Conservation (phyloP, 2,888 invertebrate genomes). For the Drosophila quinaria region DNA sequence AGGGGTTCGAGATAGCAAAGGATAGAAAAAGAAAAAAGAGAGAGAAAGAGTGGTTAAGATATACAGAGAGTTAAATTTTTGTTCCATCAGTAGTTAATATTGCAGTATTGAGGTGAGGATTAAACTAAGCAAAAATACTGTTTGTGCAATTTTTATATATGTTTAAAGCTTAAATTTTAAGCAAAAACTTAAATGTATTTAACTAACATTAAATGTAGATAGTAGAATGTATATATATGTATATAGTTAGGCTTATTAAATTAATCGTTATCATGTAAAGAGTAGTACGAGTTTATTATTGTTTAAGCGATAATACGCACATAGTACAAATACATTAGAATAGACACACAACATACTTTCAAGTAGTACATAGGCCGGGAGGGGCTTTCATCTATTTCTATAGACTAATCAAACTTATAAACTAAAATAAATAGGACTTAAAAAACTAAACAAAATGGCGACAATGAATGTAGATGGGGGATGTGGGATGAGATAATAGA, state of each 20-base stretch:
- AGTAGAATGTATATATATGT: conserved; percentile 24
- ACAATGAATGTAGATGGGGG: conserved; percentile 39
- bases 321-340: conserved; percentile 55
- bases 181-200: conserved; percentile 68
- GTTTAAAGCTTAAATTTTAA: conserved; percentile 73
- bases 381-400: conserved; percentile 26
- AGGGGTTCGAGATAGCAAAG: conserved; percentile 9
- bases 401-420: conserved; percentile 37
- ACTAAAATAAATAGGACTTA: conserved; percentile 78
- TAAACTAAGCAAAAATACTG: conserved; percentile 83
- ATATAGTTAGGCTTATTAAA: conserved; percentile 27
- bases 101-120: conserved; percentile 41
- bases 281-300: conserved; percentile 45
- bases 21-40: too few relatives aligned
- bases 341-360: conserved; percentile 62
- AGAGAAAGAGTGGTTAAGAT: neutral
- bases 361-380: conserved; percentile 52
- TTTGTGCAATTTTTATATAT: conserved; percentile 77
- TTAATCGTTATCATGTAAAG: conserved; percentile 25
- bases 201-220: conserved; percentile 60
- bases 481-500: conserved; percentile 31
- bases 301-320: conserved; percentile 69
- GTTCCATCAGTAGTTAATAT: conserved; percentile 37
- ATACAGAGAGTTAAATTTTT: conserved; percentile 22
- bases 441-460: conserved; percentile 68